Evolutionary conservation across 1,140 invertebrate species (phyloP).

Genomic region (Drosophila navojoa): DNA sequence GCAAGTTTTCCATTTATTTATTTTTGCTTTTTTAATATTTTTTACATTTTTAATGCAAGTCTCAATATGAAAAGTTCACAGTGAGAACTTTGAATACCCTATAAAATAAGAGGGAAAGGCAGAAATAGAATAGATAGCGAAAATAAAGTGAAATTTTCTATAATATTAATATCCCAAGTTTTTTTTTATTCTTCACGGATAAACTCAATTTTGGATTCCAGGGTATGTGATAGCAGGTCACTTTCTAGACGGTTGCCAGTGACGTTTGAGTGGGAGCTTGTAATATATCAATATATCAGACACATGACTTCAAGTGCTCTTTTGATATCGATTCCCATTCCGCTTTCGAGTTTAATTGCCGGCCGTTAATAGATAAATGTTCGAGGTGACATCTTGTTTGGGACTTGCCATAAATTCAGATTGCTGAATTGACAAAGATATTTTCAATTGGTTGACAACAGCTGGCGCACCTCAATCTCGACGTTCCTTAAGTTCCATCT

Average conservation of each 20-base stretch:
- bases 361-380: slow-evolving; percentile 18
- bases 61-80: background rate
- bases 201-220: background rate
- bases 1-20: slow-evolving; percentile 3
- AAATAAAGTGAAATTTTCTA: too few species aligned
- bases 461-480: slow-evolving; percentile 1
- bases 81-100: background rate
- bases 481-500: background rate
- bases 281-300: slow-evolving; percentile 27
- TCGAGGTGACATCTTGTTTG: slow-evolving; percentile 23
- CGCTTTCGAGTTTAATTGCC: slow-evolving; percentile 30
- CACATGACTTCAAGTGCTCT: slow-evolving; percentile 22
- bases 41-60: background rate
- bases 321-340: slow-evolving; percentile 16
- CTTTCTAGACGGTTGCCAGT: background rate
- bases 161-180: too few species aligned
- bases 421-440: slow-evolving; percentile 20
- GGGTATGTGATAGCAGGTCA: background rate
- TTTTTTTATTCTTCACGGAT: too few species aligned
- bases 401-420: slow-evolving; percentile 14
- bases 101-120: background rate
- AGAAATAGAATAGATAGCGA: too few species aligned
- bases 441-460: slow-evolving; percentile 22
- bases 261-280: slow-evolving; percentile 8
- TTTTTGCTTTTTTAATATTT: background rate